Base-by-base conservation (phyloP, 2,797 vertebrate species). In the Eospalax fontanierii region DNA sequence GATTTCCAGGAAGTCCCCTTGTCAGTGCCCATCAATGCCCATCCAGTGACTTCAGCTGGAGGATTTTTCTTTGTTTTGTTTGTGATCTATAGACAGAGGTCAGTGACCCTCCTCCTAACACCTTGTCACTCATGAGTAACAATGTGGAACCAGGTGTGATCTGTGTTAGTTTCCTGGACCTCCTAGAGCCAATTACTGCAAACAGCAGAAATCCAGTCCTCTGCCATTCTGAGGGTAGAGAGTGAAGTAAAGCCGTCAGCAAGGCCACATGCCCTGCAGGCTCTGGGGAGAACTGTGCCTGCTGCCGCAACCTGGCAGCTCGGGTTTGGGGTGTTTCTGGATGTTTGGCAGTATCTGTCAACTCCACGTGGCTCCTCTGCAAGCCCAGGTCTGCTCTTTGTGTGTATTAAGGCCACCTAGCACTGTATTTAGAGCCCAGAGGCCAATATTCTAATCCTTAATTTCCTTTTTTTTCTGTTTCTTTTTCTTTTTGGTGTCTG, bases 141-240 rank as follows among this genome's bases (percentile, higher is more conserved):
- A 59, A 24, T 7, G 1, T 0, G 35, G 28, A 28, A 9, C 0
- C n/a, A 30, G 15, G 8, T 0, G n/a, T n/a, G 57, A 30, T 8
- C 30, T 9, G 10, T 21, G 0, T n/a, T 3, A 8, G 6, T 1
- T 14, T n/a, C 33, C 61, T 14, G 18, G 10, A 18, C 26, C 28
- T 50, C 12, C 79, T 33, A 3, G 46, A 66, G 54, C 30, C n/a
- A 8, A 8, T 10, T 2, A 6, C 65, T 0, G 10, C 15, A 18
- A 33, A 87, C 43, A 19, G 10, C 6, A 3, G 59, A 19, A 8
- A 5, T 33, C 0, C 15, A 1, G 28, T 28, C 21, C 65, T 3
- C 19, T 16, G 21, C 8, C 26, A 30, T 2, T 54, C 57, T 19
- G 65, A 57, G 19, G 33, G 9, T 7, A 40, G 40, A 33, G 3